A percentile compares a stretch with the other conserved stretches of the same genome.
phyloP scores from a whole-genome alignment of 2,797 vertebrate genomes.

The Esox masquinongy region DNA sequence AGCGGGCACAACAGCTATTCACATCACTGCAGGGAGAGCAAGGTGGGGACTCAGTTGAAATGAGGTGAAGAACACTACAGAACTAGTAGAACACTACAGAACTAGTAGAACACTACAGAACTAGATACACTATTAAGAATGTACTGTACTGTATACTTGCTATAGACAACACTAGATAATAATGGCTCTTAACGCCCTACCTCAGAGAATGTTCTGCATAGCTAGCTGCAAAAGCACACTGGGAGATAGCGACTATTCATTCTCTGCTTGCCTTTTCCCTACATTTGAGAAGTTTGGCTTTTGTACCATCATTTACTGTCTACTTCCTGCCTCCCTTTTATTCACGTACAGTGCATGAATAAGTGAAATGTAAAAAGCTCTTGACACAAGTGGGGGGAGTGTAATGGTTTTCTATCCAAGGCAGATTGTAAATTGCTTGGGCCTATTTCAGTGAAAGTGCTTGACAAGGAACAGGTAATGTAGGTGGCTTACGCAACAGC shows the following conservation, averaged over 20 bases:
- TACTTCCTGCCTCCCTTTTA: neutral
- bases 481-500: slow-evolving; percentile 62
- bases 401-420: slow-evolving; percentile 60
- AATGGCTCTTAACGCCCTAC: neutral
- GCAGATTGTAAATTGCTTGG: slow-evolving; percentile 55
- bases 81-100: neutral
- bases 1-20: slow-evolving; percentile 61
- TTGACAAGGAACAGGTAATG: slow-evolving; percentile 65
- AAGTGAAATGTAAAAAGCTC: slow-evolving; percentile 72
- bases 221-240: slow-evolving; percentile 20
- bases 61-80: slow-evolving; percentile 14
- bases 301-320: slow-evolving; percentile 37
- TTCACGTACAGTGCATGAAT: slow-evolving; percentile 60
- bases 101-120: neutral
- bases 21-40: slow-evolving; percentile 52
- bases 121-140: neutral
- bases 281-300: slow-evolving; percentile 51
- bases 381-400: slow-evolving; percentile 56
- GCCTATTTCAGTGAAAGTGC: slow-evolving; percentile 62
- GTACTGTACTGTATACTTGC: neutral
- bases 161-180: neutral
- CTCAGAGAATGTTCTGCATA: slow-evolving; percentile 18
- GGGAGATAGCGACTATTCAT: slow-evolving; percentile 37
- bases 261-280: slow-evolving; percentile 5
- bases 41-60: slow-evolving; percentile 33